Percentiles rank a stretch among this genome's conserved stretches.
phyloP scores from a whole-genome alignment of 2,797 vertebrate genomes.

The Australoheros facetus region DNA sequence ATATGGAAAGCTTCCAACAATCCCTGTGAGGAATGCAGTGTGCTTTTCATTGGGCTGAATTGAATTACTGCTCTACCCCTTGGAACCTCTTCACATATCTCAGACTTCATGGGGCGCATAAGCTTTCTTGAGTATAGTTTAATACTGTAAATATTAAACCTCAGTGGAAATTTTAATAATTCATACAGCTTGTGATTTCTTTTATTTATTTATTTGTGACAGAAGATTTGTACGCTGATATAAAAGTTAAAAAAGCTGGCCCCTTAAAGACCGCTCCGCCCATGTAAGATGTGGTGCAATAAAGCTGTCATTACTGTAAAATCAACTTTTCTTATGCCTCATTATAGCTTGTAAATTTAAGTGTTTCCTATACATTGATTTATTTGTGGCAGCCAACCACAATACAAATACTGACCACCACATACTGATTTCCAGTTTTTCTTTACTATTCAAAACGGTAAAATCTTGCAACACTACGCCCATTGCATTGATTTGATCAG shows the following conservation, averaged over 20 bases:
- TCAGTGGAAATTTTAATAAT: constrained; percentile 8
- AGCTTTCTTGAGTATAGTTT: constrained; percentile 25
- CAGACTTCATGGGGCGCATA: constrained; percentile 29
- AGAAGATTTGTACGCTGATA: neutral
- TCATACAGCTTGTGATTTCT: neutral
- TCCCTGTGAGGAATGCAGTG: constrained; percentile 45
- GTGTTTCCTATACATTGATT: neutral
- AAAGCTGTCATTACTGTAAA: neutral
- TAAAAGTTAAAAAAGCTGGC: neutral
- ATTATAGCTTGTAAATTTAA: neutral
- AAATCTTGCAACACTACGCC: neutral
- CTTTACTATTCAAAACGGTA: neutral
- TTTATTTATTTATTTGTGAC: neutral
- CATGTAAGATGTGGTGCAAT: neutral
- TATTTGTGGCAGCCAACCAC: neutral
- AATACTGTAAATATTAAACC: constrained; percentile 2
- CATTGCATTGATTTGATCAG: neutral
- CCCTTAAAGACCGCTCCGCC: neutral
- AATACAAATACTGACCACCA: neutral
- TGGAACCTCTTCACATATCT: constrained; percentile 35
- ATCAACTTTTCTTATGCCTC: neutral
- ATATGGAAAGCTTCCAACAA: constrained; percentile 57
- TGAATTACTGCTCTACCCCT: constrained; percentile 52
- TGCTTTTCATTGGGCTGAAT: constrained; percentile 61
- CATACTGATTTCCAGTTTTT: neutral